These are phyloP conservation scores for Drosophila putrida DNA, from an alignment of 2,888 invertebrate genomes.

Conservation along the genomic window DNA sequence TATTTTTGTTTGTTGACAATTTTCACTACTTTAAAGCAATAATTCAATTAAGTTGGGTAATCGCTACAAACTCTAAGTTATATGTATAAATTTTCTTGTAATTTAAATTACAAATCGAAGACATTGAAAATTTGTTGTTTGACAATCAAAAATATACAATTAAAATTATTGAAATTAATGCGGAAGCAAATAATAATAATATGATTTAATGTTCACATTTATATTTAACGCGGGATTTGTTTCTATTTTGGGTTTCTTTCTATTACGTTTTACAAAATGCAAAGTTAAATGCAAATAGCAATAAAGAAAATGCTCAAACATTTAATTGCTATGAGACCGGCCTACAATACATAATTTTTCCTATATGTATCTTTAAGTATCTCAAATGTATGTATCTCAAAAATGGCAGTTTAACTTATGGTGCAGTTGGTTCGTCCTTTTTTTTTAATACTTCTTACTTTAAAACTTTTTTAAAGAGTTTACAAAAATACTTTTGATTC, in stretches of 20 bases:
- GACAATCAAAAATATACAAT: constrained; percentile 46
- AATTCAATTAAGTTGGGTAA: constrained; percentile 50
- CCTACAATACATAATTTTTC: constrained; percentile 13
- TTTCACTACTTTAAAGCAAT: constrained; percentile 67
- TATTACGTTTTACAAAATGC: constrained; percentile 47
- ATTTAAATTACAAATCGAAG: constrained; percentile 80
- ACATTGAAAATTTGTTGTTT: constrained; percentile 75
- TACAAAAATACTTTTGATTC: constrained; percentile 52
- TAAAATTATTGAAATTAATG: constrained; percentile 41
- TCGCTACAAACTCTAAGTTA: constrained; percentile 52
- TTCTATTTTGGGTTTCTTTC: constrained; percentile 11
- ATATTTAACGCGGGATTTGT: constrained; percentile 1
- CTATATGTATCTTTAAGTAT: constrained; percentile 35
- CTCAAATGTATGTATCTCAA: constrained; percentile 45
- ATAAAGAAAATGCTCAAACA: constrained; percentile 39
- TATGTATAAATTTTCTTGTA: constrained; percentile 46
- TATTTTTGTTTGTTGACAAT: constrained; percentile 50
- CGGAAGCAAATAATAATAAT: constrained; percentile 43
- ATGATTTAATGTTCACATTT: constrained; percentile 14
- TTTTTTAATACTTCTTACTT: constrained; percentile 26
- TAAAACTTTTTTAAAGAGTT: constrained; percentile 22
- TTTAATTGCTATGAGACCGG: constrained; percentile 53
- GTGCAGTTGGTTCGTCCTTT: constrained; percentile 16
- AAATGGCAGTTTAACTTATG: constrained; percentile 59
- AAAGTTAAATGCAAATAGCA: constrained; percentile 61